These are phyloP conservation scores for Anastatus disparis DNA, from an alignment of 1,140 invertebrate species.

Conservation along the genomic window DNA sequence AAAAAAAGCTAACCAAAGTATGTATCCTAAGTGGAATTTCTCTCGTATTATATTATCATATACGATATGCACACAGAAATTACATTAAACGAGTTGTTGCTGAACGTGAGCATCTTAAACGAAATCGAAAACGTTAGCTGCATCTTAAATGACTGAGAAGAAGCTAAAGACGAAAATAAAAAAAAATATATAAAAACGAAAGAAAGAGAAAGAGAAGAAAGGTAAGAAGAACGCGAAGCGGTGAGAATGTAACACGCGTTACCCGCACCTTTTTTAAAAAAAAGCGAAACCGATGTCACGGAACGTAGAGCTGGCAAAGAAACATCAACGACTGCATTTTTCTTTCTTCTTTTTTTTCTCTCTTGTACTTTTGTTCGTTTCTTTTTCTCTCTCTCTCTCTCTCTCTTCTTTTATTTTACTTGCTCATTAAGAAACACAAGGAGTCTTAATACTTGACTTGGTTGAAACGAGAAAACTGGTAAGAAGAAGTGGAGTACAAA, in stretches of 20 bases:
- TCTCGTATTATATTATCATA: too few relatives aligned
- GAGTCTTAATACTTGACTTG: neutral
- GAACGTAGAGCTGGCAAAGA: too few relatives aligned
- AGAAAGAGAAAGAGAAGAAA: neutral
- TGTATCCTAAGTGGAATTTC: conserved; percentile 5
- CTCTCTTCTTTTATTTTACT: too few relatives aligned
- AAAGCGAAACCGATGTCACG: conserved; percentile 5
- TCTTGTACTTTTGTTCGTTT: neutral
- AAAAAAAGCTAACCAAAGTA: too few relatives aligned
- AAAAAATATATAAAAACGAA: neutral
- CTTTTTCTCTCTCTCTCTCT: neutral
- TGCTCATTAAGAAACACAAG: conserved; percentile 11
- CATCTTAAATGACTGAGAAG: neutral
- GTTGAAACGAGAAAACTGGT: neutral
- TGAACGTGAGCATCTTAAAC: conserved; percentile 2
- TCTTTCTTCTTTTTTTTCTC: conserved; percentile 4
- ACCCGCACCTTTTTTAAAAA: too few relatives aligned
- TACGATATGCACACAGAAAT: neutral
- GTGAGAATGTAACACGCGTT: neutral
- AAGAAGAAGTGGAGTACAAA: neutral
- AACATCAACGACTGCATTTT: neutral
- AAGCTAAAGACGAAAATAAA: neutral
- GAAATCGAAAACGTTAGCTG: conserved; percentile 22
- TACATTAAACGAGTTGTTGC: neutral
- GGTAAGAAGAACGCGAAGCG: neutral